Percentiles rank a stretch among this genome's conserved stretches.
phyloP scores from a whole-genome alignment of 2,797 vertebrate genomes.

The Gymnoscopelus braueri region DNA sequence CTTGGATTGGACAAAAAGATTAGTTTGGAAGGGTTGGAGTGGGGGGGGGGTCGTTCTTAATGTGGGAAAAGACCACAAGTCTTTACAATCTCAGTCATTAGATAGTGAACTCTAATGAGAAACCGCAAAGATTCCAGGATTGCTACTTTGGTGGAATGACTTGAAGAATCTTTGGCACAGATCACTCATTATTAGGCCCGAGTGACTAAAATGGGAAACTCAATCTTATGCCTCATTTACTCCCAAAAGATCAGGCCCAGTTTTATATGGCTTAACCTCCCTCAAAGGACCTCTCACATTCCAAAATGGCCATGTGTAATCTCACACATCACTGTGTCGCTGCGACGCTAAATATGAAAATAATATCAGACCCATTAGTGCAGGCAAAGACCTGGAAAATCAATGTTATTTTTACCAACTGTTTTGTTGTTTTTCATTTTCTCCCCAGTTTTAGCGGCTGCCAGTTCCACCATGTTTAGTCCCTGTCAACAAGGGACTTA shows the following conservation, averaged over 20 bases:
- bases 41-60: conserved; percentile 5
- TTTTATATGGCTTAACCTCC: conserved; percentile 70
- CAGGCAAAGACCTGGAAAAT: conserved; percentile 74
- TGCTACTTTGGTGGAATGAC: conserved; percentile 32
- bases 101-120: conserved; percentile 15
- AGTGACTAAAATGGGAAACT: conserved; percentile 75
- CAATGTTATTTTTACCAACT: conserved; percentile 68
- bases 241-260: conserved; percentile 67
- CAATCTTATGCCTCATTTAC: conserved; percentile 82
- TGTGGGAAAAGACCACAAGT: conserved; percentile 14
- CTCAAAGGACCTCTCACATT: conserved; percentile 52
- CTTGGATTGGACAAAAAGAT: neutral
- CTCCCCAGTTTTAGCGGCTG: no score
- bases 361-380: conserved; percentile 75
- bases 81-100: neutral
- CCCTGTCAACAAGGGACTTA: no score
- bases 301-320: conserved; percentile 55
- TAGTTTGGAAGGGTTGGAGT: neutral
- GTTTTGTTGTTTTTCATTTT: conserved; percentile 34
- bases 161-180: conserved; percentile 61
- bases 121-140: conserved; percentile 37
- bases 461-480: no score
- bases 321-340: conserved; percentile 73
- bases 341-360: conserved; percentile 74
- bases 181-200: conserved; percentile 75